Evolutionary conservation across 2,888 invertebrate species (phyloP).

Genomic region (Tetramorium bicarinatum): DNA sequence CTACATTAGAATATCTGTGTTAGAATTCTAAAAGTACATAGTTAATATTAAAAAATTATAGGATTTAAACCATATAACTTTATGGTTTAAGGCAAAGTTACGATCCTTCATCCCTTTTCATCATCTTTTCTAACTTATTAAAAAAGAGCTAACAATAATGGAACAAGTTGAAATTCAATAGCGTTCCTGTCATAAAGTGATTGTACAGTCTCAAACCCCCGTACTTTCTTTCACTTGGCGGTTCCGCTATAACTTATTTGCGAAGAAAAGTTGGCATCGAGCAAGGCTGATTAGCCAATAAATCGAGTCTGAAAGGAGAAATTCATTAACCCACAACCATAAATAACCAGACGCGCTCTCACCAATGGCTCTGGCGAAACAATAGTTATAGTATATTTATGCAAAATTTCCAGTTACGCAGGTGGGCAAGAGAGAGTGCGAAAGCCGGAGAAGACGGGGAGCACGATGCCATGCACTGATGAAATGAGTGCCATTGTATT

Average conservation of each 20-base stretch:
- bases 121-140: constrained; percentile 47
- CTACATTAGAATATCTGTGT: neutral
- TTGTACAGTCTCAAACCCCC: neutral
- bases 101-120: neutral
- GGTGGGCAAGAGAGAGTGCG: constrained; percentile 63
- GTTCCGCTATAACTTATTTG: constrained; percentile 61
- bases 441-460: constrained; percentile 43
- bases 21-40: neutral
- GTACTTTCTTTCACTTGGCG: constrained; percentile 32
- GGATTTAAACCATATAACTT: constrained; percentile 38
- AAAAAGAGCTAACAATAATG: constrained; percentile 55
- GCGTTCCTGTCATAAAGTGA: constrained; percentile 23
- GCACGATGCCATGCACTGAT: constrained; percentile 58
- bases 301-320: constrained; percentile 81
- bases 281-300: constrained; percentile 78
- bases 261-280: constrained; percentile 61
- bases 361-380: constrained; percentile 78
- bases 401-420: constrained; percentile 82
- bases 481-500: constrained; percentile 80
- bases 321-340: constrained; percentile 84
- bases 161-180: constrained; percentile 41
- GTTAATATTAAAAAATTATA: neutral
- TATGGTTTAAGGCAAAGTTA: constrained; percentile 15
- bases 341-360: constrained; percentile 79
- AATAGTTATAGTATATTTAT: constrained; percentile 85